These are phyloP conservation scores for Heterodera schachtii DNA, from an alignment of 1,140 invertebrate genomes.

Conservation along the genomic window DNA sequence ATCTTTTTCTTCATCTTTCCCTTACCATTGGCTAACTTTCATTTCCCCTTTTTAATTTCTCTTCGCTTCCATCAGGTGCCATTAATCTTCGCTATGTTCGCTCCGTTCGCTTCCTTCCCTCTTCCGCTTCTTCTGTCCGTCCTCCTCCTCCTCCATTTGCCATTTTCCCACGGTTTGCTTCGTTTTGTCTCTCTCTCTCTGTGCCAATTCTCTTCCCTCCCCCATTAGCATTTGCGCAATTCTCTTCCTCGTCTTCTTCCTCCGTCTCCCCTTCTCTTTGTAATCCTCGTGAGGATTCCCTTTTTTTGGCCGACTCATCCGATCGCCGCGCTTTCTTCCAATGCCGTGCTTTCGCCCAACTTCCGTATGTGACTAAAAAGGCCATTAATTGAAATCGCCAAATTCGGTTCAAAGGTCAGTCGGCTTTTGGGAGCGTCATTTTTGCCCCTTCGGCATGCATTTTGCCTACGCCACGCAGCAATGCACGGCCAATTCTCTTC, in stretches of 20 bases:
- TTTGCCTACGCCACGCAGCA: constrained; percentile 63
- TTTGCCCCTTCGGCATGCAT: constrained; percentile 60
- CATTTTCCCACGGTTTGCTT: not conserved
- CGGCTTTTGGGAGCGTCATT: constrained; percentile 60
- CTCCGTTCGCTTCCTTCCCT: not conserved
- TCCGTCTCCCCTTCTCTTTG: not conserved
- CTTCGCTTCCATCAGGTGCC: too few species aligned
- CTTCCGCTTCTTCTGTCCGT: not conserved
- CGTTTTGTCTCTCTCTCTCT: not conserved
- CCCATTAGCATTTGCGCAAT: not conserved
- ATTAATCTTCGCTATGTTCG: too few species aligned
- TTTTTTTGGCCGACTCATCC: constrained; percentile 32
- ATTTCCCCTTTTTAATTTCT: too few species aligned
- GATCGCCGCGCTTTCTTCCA: constrained; percentile 26
- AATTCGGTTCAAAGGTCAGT: constrained; percentile 40
- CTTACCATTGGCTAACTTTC: too few species aligned
- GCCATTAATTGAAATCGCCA: too few species aligned
- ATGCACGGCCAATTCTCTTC: constrained; percentile 42
- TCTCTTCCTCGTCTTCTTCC: not conserved
- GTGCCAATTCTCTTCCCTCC: too few species aligned
- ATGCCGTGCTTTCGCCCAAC: constrained; percentile 22
- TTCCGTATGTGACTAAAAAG: constrained; percentile 17
- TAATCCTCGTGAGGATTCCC: constrained; percentile 10
- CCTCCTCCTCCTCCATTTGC: not conserved
- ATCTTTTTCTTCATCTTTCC: too few species aligned